Base-by-base conservation (phyloP, 2,113 vertebrate species). In the Epinephelus moara region DNA sequence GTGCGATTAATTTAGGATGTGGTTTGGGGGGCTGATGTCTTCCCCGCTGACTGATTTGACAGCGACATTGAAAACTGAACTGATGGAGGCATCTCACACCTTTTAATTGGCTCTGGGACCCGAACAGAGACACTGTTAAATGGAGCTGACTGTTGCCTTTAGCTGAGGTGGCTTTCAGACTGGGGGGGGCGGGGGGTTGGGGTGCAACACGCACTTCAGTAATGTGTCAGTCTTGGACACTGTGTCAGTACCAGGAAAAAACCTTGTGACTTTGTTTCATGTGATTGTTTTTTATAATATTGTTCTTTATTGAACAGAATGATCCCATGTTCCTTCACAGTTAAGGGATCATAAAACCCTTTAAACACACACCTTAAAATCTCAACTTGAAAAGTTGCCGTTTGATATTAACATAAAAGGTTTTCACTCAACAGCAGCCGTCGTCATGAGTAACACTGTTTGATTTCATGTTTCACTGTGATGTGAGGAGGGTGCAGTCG, bases 341-440 rank as follows among this genome's bases (percentile, higher is more conserved):
- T 6, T 2, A 63, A 37, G 70, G 52, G 60, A 78, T 82, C 81
- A 37, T 8, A 2, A 56, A 85, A 85, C 78, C 88, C 90, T 89
- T 92, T 91, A 90, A 89, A 85, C 57, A 80, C 2, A 84, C 90
- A 87, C 86, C 80, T 89, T 85, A 78, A 79, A 85, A 73, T 67
- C 80, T 86, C 62, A 68, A 85, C 82, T 82, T 88, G 84, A 86
- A 90, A 70, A 67, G 81, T 88, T 88, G 86, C 71, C 69, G 12
- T 80, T 64, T 83, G 85, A 89, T 74, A 86, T 89, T 86, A 78
- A 55, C 33, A 23, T 5, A n/a, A n/a, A 33, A 27, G 9, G 60
- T 64, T 57, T 50, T 81, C 69, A 40, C 53, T 70, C 42, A 33
- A 42, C 63, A 37, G 57, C 73, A 70, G 68, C 70, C 6, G 59